Percentiles rank a stretch among this genome's conserved stretches.
phyloP scores from a whole-genome alignment of 2,797 vertebrate genomes.

The Melanotaenia trifasciata region DNA sequence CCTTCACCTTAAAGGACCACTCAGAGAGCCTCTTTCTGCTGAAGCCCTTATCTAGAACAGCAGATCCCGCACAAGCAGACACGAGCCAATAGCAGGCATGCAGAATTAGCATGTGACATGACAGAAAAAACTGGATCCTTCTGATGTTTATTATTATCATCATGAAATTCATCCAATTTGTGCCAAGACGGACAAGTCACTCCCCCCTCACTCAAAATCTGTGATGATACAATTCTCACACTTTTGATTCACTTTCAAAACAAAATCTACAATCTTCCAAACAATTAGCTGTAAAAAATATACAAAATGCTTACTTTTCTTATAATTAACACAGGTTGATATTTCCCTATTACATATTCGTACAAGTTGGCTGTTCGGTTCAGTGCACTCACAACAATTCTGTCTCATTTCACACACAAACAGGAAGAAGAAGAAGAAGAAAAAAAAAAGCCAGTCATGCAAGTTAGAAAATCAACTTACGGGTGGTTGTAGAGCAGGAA shows the following conservation, averaged over 20 bases:
- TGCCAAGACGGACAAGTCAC: not conserved
- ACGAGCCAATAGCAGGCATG: not conserved
- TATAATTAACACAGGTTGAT: not conserved
- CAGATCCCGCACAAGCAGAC: conserved; percentile 19
- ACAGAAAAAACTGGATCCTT: not conserved
- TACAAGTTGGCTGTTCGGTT: not conserved
- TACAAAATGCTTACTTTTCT: not conserved
- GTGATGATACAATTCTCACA: not conserved
- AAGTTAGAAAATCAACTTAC: conserved; percentile 71
- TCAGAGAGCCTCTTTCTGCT: conserved; percentile 40
- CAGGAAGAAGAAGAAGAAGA: too few relatives aligned
- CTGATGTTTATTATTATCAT: not conserved
- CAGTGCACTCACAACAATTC: not conserved
- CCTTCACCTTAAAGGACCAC: not conserved
- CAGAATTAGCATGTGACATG: not conserved
- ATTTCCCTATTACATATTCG: not conserved
- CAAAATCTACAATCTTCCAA: not conserved
- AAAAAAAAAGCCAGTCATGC: not conserved
- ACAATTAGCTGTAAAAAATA: not conserved
- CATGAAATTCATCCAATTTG: not conserved
- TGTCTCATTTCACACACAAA: not conserved
- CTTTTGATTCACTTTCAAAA: not conserved
- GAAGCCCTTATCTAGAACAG: conserved; percentile 67
- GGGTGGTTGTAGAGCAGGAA: conserved; percentile 94
- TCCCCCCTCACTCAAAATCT: not conserved